Evolutionary conservation across 2,113 vertebrate species (phyloP).

Genomic region (Crotalus horridus): DNA sequence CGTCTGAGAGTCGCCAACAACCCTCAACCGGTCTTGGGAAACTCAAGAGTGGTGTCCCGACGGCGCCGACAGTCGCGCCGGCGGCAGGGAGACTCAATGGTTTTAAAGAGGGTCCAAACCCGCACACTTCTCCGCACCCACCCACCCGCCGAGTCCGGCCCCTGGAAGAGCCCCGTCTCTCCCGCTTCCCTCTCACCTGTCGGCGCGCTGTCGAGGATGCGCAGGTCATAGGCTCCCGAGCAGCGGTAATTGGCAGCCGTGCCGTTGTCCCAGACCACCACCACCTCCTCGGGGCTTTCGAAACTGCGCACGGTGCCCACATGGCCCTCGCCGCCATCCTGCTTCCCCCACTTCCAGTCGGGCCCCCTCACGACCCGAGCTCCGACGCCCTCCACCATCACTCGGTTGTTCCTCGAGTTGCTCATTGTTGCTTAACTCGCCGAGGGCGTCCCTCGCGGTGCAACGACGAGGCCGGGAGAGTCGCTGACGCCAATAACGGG

Average conservation of each 20-base stretch:
- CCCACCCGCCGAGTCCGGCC: neutral
- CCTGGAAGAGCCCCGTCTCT: neutral
- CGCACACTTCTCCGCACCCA: neutral
- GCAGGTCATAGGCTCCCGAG: constrained; percentile 95
- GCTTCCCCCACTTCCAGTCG: constrained; percentile 99
- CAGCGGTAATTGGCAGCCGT: constrained; percentile 98
- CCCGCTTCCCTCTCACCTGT: constrained; percentile 77
- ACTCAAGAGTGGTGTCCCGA: neutral
- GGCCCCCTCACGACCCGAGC: constrained; percentile 93
- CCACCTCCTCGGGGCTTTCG: constrained; percentile 97
- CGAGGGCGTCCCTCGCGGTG: constrained; percentile 36
- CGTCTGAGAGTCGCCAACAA: neutral
- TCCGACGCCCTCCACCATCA: constrained; percentile 97
- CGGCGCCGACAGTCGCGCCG: too few relatives aligned
- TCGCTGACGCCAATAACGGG: constrained; percentile 15
- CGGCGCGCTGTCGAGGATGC: constrained; percentile 95
- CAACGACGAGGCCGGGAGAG: constrained; percentile 15
- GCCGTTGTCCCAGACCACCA: constrained; percentile 98
- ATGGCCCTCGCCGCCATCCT: constrained; percentile 97
- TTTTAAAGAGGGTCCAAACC: neutral
- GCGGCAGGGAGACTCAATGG: neutral
- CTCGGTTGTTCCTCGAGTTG: constrained; percentile 94
- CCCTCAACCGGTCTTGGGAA: neutral
- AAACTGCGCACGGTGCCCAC: constrained; percentile 97
- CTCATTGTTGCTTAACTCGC: constrained; percentile 73